These are phyloP conservation scores for Tympanoctomys barrerae DNA, from an alignment of 2,797 vertebrate species.

Conservation along the genomic window DNA sequence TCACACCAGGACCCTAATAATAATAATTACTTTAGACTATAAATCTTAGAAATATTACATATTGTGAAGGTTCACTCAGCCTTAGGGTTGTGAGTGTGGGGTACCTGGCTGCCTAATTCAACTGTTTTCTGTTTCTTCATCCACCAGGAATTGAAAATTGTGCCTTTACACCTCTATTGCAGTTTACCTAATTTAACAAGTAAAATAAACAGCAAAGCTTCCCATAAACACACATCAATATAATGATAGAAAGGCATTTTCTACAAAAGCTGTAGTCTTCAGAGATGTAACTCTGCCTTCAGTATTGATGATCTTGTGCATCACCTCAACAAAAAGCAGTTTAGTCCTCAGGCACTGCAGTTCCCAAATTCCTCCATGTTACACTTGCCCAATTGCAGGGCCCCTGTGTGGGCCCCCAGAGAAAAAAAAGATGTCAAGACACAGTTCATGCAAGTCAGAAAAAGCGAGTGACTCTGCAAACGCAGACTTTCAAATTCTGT, in stretches of 20 bases:
- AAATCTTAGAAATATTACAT: neutral
- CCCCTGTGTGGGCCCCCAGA: neutral
- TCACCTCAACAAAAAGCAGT: neutral
- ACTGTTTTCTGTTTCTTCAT: neutral
- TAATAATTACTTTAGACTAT: neutral
- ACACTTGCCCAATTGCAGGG: conserved; percentile 43
- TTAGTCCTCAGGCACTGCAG: neutral
- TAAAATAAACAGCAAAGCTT: neutral
- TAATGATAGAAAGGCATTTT: neutral
- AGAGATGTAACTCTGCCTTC: neutral
- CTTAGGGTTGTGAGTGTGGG: neutral
- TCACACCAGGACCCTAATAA: neutral
- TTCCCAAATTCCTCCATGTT: neutral
- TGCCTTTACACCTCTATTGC: neutral
- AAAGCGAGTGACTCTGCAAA: conserved; percentile 48
- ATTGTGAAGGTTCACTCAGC: neutral
- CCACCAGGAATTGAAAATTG: neutral
- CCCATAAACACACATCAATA: neutral
- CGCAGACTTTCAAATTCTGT: neutral
- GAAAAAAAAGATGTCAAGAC: conserved; percentile 24
- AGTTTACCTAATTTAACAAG: neutral
- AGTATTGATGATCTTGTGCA: neutral
- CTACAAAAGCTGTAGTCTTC: neutral
- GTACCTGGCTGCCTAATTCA: neutral
- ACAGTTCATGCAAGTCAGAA: neutral